These are phyloP conservation scores for Mus caroli DNA, from an alignment of 2,797 vertebrate species.

Conservation along the genomic window DNA sequence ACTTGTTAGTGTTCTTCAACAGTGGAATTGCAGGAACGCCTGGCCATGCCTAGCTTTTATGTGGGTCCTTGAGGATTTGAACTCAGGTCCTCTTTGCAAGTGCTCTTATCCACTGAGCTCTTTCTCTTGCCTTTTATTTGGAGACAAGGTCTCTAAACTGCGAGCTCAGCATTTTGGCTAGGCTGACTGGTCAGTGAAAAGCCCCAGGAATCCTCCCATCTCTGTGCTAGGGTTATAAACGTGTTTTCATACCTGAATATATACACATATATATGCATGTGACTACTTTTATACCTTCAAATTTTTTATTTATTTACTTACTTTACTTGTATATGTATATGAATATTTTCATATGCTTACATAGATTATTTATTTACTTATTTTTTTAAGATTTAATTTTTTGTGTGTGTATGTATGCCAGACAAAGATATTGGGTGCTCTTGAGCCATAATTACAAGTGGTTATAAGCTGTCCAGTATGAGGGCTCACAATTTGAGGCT, in stretches of 20 bases:
- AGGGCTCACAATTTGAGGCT: neutral
- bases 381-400: neutral
- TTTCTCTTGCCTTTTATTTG: neutral
- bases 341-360: neutral
- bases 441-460: neutral
- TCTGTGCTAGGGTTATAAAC: neutral
- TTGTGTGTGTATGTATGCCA: neutral
- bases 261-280: neutral
- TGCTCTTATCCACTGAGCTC: neutral
- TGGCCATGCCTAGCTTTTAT: neutral
- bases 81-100: neutral
- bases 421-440: neutral
- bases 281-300: neutral
- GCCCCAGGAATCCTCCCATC: neutral
- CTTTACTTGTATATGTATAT: neutral
- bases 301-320: neutral
- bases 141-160: neutral
- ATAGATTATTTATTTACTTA: neutral
- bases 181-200: neutral
- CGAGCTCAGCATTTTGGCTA: neutral
- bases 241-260: neutral
- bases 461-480: too few relatives aligned
- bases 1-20: neutral
- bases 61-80: neutral
- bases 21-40: neutral